Evolutionary conservation across 2,888 invertebrate genomes (phyloP).

Genomic region (Gnatocerus cornutus): DNA sequence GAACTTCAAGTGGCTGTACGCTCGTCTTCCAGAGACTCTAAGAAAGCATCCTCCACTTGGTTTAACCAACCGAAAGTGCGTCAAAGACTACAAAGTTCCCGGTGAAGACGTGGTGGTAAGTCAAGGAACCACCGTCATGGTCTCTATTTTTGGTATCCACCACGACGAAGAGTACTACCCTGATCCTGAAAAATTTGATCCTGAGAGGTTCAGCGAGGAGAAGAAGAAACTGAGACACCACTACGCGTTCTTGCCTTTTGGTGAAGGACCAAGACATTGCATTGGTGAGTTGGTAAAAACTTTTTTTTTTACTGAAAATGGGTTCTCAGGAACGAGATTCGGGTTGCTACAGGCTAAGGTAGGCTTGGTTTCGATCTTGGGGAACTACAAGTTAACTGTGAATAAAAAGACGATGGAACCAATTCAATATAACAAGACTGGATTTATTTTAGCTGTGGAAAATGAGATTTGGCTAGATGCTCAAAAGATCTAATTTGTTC

Average conservation of each 20-base stretch:
- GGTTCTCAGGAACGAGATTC: constrained; percentile 33
- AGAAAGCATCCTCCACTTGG: constrained; percentile 61
- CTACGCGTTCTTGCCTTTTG: constrained; percentile 61
- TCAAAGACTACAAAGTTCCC: constrained; percentile 59
- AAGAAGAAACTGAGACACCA: constrained; percentile 29
- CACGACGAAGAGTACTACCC: constrained; percentile 48
- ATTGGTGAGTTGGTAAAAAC: constrained; percentile 17
- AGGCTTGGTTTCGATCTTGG: background rate
- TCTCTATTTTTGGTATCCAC: constrained; percentile 54
- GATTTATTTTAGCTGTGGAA: background rate
- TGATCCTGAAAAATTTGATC: constrained; percentile 48
- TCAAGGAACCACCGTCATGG: constrained; percentile 62
- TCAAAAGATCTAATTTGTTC: no score
- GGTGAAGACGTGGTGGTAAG: constrained; percentile 61
- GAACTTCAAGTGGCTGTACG: background rate
- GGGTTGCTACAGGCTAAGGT: constrained; percentile 47
- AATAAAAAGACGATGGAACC: constrained; percentile 17
- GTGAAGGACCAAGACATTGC: constrained; percentile 61
- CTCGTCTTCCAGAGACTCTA: constrained; percentile 14
- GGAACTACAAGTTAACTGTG: constrained; percentile 46
- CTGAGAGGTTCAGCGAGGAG: constrained; percentile 47
- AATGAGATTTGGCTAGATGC: background rate
- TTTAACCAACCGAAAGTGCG: constrained; percentile 46
- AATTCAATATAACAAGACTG: background rate
- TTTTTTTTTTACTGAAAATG: background rate